Evolutionary conservation across 2,888 invertebrate genomes (phyloP).

Genomic region (Spialia ferax): DNA sequence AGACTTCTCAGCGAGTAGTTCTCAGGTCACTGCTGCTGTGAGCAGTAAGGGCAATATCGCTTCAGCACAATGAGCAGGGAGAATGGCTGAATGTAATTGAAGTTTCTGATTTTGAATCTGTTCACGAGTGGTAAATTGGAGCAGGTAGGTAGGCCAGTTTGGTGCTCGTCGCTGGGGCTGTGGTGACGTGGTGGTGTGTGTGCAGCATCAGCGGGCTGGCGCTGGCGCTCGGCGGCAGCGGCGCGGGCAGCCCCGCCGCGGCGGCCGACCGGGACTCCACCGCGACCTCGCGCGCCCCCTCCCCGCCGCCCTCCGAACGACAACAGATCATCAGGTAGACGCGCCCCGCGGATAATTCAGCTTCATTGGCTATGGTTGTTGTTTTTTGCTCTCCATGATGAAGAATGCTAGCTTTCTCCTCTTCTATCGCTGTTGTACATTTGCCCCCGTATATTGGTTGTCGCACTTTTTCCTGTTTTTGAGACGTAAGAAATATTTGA

Average conservation of each 20-base stretch:
- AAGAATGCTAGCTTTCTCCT: conserved; percentile 59
- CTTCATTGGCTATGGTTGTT: conserved; percentile 72
- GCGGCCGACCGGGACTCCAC: conserved; percentile 69
- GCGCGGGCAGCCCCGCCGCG: conserved; percentile 73
- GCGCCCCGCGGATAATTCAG: conserved; percentile 77
- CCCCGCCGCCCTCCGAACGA: conserved; percentile 78
- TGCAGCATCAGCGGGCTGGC: conserved; percentile 87
- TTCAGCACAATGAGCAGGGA: too few relatives aligned
- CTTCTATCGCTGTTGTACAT: conserved; percentile 31
- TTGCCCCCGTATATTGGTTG: conserved; percentile 15
- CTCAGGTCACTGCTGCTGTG: too few relatives aligned
- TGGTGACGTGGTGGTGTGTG: conserved; percentile 86
- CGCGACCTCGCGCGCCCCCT: conserved; percentile 78
- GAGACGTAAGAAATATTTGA: background rate
- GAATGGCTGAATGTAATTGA: too few relatives aligned
- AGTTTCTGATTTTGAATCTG: too few relatives aligned
- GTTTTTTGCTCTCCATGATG: conserved; percentile 54
- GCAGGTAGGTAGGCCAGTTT: conserved; percentile 69
- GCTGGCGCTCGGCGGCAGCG: conserved; percentile 84
- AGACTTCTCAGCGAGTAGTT: too few relatives aligned
- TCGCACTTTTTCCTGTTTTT: conserved; percentile 13
- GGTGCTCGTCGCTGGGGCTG: conserved; percentile 71
- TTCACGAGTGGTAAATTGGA: conserved; percentile 68
- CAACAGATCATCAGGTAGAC: conserved; percentile 83
- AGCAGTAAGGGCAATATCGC: too few relatives aligned